phyloP scores from a whole-genome alignment of 30 jellyfish, hydroid and myxozoan genomes.

The Cassiopea xamachana region DNA sequence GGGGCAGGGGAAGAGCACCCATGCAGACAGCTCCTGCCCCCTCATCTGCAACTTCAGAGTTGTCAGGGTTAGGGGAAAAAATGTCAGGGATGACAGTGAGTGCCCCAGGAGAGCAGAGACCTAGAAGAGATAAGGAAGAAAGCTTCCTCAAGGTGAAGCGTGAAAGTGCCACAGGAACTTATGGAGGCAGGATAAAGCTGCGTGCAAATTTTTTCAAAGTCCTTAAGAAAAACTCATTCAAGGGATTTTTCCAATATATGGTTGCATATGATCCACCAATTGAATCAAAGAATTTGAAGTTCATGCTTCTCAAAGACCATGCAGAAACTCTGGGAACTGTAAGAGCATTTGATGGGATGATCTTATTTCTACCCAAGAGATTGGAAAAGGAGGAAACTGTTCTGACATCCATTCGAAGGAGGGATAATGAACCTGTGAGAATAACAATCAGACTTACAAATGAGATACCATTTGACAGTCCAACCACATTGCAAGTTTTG shows the following conservation, averaged over 20 bases:
- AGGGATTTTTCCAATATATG: constrained; percentile 77
- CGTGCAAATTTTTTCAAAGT: constrained; percentile 81
- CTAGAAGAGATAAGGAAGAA: constrained; percentile 55
- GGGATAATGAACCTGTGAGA: constrained; percentile 47
- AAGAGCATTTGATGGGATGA: constrained; percentile 90
- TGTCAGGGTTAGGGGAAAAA: constrained; percentile 59
- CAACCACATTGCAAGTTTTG: constrained; percentile 71
- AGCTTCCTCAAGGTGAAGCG: constrained; percentile 42
- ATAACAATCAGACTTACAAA: constrained; percentile 66
- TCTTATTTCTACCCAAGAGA: constrained; percentile 76
- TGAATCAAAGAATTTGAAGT: constrained; percentile 66
- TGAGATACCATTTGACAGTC: constrained; percentile 79
- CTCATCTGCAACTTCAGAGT: constrained; percentile 46
- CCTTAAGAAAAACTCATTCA: constrained; percentile 32
- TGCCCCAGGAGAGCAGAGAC: constrained; percentile 57
- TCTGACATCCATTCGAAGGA: constrained; percentile 42
- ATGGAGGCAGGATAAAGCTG: constrained; percentile 62
- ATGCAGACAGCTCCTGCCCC: constrained; percentile 65
- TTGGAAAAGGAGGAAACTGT: constrained; percentile 73
- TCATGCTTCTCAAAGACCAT: constrained; percentile 60
- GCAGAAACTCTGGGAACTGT: constrained; percentile 80
- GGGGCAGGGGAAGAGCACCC: constrained; percentile 88
- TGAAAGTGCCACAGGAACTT: constrained; percentile 36
- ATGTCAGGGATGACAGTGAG: constrained; percentile 49
- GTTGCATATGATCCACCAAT: constrained; percentile 86